Evolutionary conservation across 2,888 invertebrate genomes (phyloP).

Genomic region (Eulithis testata): DNA sequence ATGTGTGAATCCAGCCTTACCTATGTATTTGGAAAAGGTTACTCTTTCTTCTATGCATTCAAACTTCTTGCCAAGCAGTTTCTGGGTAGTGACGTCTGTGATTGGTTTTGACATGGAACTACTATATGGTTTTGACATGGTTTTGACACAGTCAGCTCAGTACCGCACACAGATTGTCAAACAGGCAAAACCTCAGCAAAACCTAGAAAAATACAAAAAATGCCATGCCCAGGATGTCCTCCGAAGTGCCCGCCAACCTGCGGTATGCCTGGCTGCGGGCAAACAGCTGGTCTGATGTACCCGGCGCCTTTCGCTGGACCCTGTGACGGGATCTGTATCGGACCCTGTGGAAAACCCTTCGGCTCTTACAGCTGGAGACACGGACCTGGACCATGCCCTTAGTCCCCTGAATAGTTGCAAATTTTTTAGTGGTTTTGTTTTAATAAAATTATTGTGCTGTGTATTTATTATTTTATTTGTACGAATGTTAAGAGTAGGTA

Average conservation of each 20-base stretch:
- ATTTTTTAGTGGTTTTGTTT: not conserved
- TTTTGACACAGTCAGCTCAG: too few relatives aligned
- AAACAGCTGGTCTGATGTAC: slow-evolving; percentile 56
- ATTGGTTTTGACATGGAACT: too few relatives aligned
- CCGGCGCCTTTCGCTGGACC: slow-evolving; percentile 62
- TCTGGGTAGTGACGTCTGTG: too few relatives aligned
- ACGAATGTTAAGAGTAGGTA: too few relatives aligned
- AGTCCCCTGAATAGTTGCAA: not conserved
- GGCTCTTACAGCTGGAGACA: slow-evolving; percentile 70
- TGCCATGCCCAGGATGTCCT: slow-evolving; percentile 18
- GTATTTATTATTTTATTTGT: slow-evolving; percentile 23
- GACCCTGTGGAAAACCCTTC: slow-evolving; percentile 64
- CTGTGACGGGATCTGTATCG: slow-evolving; percentile 53
- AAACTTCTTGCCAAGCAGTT: not conserved
- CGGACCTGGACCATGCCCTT: slow-evolving; percentile 51
- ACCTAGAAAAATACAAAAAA: slow-evolving; percentile 15
- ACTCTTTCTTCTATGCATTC: not conserved
- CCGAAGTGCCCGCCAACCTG: slow-evolving; percentile 27
- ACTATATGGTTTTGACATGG: too few relatives aligned
- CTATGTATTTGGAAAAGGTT: not conserved
- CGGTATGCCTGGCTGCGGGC: slow-evolving; percentile 60
- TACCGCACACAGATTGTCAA: too few relatives aligned
- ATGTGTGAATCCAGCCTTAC: not conserved
- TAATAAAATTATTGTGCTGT: slow-evolving; percentile 18
- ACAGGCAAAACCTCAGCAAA: not conserved